Evolutionary conservation across 2,113 vertebrate species (phyloP).

Genomic region (Cyprinodon brontotheroides): DNA sequence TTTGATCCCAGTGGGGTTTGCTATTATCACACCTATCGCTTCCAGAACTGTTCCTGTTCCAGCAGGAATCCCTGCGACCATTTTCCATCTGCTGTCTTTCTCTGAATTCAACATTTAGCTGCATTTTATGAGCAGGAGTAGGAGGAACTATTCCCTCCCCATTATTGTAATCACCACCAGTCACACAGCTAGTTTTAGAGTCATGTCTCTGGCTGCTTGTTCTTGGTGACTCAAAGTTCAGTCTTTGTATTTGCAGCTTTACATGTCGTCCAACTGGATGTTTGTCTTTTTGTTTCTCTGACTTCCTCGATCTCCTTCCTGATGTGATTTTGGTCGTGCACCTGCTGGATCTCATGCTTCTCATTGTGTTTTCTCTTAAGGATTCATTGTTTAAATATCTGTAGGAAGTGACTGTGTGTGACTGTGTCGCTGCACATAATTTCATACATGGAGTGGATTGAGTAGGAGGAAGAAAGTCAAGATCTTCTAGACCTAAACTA

Average conservation of each 20-base stretch:
- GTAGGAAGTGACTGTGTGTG: background rate
- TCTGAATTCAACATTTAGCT: background rate
- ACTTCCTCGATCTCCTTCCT: slow-evolving; percentile 32
- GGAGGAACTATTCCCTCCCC: slow-evolving; percentile 35
- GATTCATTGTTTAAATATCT: background rate
- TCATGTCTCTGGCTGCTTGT: background rate
- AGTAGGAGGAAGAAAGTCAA: slow-evolving; percentile 64
- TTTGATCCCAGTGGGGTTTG: slow-evolving; percentile 9
- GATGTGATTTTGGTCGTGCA: slow-evolving; percentile 2
- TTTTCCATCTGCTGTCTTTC: background rate
- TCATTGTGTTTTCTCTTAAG: slow-evolving; percentile 9
- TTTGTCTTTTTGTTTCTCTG: background rate
- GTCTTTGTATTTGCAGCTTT: background rate
- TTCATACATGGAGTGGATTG: slow-evolving; percentile 70
- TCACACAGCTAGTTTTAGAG: slow-evolving; percentile 12
- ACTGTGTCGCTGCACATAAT: background rate
- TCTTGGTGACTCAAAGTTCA: background rate
- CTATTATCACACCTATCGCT: slow-evolving; percentile 1
- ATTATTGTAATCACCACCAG: slow-evolving; percentile 15
- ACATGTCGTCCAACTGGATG: background rate
- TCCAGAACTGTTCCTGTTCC: background rate
- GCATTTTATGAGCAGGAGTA: slow-evolving; percentile 31
- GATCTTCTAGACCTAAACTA: slow-evolving; percentile 23
- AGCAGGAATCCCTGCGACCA: background rate
- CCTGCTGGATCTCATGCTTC: background rate